phyloP scores from a whole-genome alignment of 2,113 vertebrate species.

The Megaceryle torquata region DNA sequence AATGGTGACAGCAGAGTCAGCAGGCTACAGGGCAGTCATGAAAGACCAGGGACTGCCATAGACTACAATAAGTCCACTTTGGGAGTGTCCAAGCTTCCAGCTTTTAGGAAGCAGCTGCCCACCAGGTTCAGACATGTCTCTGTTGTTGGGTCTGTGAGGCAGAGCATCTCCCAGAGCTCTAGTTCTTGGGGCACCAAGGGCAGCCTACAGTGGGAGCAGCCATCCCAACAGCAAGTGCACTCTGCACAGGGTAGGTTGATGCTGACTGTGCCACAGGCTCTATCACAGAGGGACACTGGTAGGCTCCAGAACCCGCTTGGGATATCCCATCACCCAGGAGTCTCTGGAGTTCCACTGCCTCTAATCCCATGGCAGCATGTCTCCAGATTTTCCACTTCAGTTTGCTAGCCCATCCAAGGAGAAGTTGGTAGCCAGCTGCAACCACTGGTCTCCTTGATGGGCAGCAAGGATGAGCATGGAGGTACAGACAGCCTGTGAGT shows the following conservation, averaged over 20 bases:
- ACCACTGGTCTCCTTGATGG: neutral
- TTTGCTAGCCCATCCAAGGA: accelerated
- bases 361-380: neutral
- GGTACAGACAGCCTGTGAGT: neutral
- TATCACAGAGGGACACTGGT: neutral
- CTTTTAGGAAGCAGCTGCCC: neutral
- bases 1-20: neutral
- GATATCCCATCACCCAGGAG: neutral
- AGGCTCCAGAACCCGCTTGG: neutral
- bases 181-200: neutral
- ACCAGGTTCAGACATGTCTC: neutral
- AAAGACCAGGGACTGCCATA: neutral
- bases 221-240: neutral
- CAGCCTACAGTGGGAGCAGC: neutral
- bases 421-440: neutral
- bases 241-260: neutral
- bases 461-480: neutral
- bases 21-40: neutral
- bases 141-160: neutral
- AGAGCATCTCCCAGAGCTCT: neutral
- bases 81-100: neutral
- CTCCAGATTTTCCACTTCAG: neutral
- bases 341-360: neutral
- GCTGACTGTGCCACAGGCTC: neutral
- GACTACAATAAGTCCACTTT: neutral